Percentiles rank a stretch among this genome's conserved stretches.
These are phyloP conservation scores for Microcebus jonahi DNA, from an alignment of 2,113 vertebrate species.

Conservation along the genomic window DNA sequence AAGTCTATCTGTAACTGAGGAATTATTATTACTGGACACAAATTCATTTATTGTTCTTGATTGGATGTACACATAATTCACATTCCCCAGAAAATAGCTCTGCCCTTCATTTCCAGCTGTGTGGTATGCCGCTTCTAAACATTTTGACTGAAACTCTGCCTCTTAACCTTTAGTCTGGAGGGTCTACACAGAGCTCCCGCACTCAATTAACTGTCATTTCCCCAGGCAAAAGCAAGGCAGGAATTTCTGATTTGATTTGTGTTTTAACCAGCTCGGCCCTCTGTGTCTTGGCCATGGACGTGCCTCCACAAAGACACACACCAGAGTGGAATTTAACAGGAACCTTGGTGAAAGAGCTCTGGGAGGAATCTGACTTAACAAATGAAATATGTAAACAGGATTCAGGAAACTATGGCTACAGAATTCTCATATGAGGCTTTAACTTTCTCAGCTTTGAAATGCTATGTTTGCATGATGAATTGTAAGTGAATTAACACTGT, in stretches of 20 bases:
- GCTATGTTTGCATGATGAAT: background rate
- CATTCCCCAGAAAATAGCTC: conserved; percentile 57
- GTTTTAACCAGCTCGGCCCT: background rate
- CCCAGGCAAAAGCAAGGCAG: background rate
- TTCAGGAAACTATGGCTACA: conserved; percentile 51
- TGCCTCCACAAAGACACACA: background rate
- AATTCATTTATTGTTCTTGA: conserved; percentile 64
- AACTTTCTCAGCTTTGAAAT: conserved; percentile 48
- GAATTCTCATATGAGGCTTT: conserved; percentile 18
- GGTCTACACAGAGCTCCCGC: background rate
- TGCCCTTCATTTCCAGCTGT: conserved; percentile 44
- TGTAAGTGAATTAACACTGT: background rate
- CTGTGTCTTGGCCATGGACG: background rate
- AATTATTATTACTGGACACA: conserved; percentile 54
- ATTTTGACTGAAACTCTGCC: conserved; percentile 49
- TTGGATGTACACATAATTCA: conserved; percentile 50
- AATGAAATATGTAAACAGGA: conserved; percentile 46
- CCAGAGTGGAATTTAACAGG: background rate
- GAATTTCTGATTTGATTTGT: conserved; percentile 8
- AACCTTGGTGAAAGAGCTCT: background rate
- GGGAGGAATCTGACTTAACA: conserved; percentile 57
- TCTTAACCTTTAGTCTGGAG: conserved; percentile 44
- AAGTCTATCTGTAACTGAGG: background rate
- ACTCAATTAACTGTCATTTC: conserved; percentile 40
- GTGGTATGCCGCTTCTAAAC: conserved; percentile 35